Conservation (phyloP, 2,888 invertebrate species). For the Cynaeus angustus region DNA sequence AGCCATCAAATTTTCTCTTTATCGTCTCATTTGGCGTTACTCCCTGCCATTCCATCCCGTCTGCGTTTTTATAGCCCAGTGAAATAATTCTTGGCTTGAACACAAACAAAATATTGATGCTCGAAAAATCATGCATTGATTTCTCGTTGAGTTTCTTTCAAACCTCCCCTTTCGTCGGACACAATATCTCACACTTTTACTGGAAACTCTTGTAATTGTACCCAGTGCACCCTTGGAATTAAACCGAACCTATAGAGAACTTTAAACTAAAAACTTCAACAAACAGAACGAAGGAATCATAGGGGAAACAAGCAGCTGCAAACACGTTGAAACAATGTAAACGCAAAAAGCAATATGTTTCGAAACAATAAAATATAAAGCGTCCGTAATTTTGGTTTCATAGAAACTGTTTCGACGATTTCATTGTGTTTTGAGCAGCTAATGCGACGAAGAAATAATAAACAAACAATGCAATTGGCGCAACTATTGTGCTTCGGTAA, state of each 20-base stretch:
- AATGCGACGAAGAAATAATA: background rate
- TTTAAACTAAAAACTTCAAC: constrained; percentile 4
- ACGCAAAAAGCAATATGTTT: constrained; percentile 25
- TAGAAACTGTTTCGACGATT: constrained; percentile 19
- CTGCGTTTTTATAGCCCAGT: too few species aligned
- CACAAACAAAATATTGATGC: too few species aligned
- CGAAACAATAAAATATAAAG: constrained; percentile 34
- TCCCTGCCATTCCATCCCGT: too few species aligned
- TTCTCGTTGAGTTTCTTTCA: too few species aligned
- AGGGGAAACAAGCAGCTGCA: constrained; percentile 28
- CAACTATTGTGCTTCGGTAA: constrained; percentile 3
- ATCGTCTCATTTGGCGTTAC: too few species aligned
- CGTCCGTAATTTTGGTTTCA: constrained; percentile 9
- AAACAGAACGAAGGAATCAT: constrained; percentile 15
- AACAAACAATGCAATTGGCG: constrained; percentile 2
- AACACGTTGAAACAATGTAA: constrained; percentile 39
- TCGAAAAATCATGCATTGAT: too few species aligned
- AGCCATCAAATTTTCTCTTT: too few species aligned
- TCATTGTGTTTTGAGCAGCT: background rate
- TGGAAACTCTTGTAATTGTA: too few species aligned
- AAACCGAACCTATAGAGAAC: background rate
- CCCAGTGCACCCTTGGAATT: background rate
- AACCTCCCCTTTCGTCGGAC: too few species aligned
- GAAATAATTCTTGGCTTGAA: too few species aligned
- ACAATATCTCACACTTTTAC: too few species aligned